Evolutionary conservation across 2,113 vertebrate species (phyloP).

Genomic region (Pongo pygmaeus): DNA sequence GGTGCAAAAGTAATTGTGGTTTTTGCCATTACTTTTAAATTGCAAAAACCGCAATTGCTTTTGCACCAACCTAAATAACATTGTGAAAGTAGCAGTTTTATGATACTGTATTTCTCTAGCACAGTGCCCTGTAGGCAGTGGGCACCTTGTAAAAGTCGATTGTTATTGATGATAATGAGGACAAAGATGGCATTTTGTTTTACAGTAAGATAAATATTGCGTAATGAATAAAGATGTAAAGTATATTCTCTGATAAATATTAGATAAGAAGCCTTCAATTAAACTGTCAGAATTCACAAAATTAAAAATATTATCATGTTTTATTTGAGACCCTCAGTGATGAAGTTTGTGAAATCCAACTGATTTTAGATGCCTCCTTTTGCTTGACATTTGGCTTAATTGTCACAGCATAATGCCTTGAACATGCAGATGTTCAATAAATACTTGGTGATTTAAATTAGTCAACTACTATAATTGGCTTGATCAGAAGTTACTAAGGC

Average conservation of each 20-base stretch:
- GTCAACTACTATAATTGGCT: not conserved
- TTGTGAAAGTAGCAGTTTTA: not conserved
- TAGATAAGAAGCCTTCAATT: not conserved
- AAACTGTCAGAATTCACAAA: slow-evolving; percentile 3
- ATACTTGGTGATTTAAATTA: slow-evolving; percentile 15
- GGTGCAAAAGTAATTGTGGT: no score
- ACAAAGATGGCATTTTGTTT: slow-evolving; percentile 27
- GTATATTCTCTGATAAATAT: slow-evolving; percentile 15
- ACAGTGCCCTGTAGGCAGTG: not conserved
- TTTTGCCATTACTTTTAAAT: no score
- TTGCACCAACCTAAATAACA: no score
- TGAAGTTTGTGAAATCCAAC: not conserved
- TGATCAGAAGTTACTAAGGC: not conserved
- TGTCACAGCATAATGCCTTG: not conserved
- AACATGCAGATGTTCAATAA: not conserved
- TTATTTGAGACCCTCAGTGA: not conserved
- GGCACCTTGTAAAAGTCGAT: not conserved
- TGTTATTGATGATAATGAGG: not conserved
- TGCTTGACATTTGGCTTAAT: not conserved
- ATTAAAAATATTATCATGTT: not conserved
- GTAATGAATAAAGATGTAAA: not conserved
- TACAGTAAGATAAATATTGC: not conserved
- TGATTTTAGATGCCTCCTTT: not conserved
- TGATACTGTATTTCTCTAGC: not conserved
- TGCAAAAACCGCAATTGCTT: no score